phyloP scores from a whole-genome alignment of 2,113 vertebrate genomes.

The Alaudala cheleensis region DNA sequence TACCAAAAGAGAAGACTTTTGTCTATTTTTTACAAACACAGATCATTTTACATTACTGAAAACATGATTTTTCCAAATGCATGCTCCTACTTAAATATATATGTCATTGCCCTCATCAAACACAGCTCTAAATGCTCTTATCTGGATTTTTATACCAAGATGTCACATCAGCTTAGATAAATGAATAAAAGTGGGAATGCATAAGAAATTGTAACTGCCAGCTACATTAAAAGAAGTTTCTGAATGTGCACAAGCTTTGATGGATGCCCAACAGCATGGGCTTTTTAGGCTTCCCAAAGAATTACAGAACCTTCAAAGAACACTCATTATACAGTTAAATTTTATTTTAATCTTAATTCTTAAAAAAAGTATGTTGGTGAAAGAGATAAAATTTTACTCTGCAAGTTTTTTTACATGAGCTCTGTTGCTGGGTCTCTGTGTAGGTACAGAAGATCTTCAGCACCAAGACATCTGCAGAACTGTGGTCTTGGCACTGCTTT shows the following conservation, averaged over 20 bases:
- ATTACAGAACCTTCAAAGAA: not conserved
- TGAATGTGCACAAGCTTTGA: not conserved
- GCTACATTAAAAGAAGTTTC: not conserved
- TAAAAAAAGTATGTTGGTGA: not conserved
- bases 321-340: not conserved
- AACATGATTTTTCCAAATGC: not conserved
- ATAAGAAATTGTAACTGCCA: not conserved
- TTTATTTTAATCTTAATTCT: not conserved
- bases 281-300: not conserved
- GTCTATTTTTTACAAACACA: not conserved
- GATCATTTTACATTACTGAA: not conserved
- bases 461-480: not conserved
- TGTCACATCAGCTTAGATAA: not conserved
- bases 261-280: not conserved
- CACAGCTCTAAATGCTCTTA: not conserved
- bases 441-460: not conserved
- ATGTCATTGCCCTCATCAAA: not conserved
- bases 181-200: not conserved
- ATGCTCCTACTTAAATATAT: not conserved
- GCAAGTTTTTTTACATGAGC: not conserved
- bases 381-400: not conserved
- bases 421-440: not conserved
- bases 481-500: not conserved
- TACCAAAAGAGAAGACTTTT: not conserved
- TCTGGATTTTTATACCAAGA: not conserved